Percentiles rank a stretch among this genome's conserved stretches.
Conservation (phyloP, 2,113 vertebrate genomes). For the Motacilla alba region DNA sequence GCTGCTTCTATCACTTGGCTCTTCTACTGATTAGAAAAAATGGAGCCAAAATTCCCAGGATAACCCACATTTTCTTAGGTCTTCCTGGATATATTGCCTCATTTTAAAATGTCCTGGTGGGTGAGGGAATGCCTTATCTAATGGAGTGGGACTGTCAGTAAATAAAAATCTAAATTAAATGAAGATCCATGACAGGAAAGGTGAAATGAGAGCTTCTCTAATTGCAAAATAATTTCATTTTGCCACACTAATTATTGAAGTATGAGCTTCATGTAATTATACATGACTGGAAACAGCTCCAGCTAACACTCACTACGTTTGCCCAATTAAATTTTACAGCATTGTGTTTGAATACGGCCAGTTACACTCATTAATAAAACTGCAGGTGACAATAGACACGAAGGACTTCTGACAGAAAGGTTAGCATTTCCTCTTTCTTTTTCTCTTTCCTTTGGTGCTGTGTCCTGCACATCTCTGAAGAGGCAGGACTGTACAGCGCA, state of each 20-base stretch:
- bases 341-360: background rate
- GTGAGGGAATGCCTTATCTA: background rate
- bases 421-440: background rate
- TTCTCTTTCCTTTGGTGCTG: background rate
- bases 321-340: conserved; percentile 4
- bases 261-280: conserved; percentile 34
- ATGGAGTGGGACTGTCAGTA: background rate
- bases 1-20: background rate
- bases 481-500: background rate
- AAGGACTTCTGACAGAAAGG: background rate
- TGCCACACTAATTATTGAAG: conserved; percentile 29
- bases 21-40: background rate
- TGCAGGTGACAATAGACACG: background rate
- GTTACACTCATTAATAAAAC: background rate
- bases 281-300: conserved; percentile 17
- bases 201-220: conserved; percentile 30
- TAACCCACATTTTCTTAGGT: background rate
- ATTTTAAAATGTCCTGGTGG: background rate
- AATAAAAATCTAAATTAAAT: conserved; percentile 16
- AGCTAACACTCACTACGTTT: background rate
- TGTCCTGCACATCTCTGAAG: background rate
- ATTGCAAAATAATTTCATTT: conserved; percentile 45
- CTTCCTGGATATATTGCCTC: background rate
- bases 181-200: background rate
- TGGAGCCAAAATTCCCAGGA: background rate